Percentiles rank a stretch among this genome's conserved stretches.
Conservation (phyloP, 1,140 invertebrate species). For the Papilio machaon region DNA sequence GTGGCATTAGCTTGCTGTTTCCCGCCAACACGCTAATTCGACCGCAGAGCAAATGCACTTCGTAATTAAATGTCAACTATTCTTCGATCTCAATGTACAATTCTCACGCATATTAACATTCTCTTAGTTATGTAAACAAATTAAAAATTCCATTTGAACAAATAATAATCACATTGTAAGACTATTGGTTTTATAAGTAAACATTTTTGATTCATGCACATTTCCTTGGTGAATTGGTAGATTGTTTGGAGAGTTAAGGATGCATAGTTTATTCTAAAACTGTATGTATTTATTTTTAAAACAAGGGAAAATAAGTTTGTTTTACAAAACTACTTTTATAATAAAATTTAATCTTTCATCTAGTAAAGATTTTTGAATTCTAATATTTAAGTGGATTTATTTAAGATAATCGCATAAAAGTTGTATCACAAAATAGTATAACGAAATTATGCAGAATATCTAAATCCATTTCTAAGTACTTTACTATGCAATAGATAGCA, state of each 20-base stretch:
- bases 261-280: no score
- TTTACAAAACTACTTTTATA: no score
- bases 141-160: neutral
- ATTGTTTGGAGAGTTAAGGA: no score
- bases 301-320: no score
- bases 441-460: neutral
- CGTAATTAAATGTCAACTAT: neutral
- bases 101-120: constrained; percentile 17
- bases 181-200: neutral
- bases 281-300: no score
- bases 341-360: no score
- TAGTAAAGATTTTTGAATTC: neutral
- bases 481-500: constrained; percentile 23
- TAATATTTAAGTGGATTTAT: neutral
- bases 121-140: neutral
- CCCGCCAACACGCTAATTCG: constrained; percentile 7
- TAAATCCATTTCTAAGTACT: constrained; percentile 8
- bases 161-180: constrained; percentile 7
- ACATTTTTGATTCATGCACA: neutral
- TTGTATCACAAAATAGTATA: neutral
- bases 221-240: neutral
- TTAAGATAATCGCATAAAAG: neutral
- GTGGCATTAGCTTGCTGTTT: neutral
- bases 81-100: constrained; percentile 2
- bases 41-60: constrained; percentile 14